These are phyloP conservation scores for Heterohyrax brucei DNA, from an alignment of 2,797 vertebrate species.

Conservation along the genomic window DNA sequence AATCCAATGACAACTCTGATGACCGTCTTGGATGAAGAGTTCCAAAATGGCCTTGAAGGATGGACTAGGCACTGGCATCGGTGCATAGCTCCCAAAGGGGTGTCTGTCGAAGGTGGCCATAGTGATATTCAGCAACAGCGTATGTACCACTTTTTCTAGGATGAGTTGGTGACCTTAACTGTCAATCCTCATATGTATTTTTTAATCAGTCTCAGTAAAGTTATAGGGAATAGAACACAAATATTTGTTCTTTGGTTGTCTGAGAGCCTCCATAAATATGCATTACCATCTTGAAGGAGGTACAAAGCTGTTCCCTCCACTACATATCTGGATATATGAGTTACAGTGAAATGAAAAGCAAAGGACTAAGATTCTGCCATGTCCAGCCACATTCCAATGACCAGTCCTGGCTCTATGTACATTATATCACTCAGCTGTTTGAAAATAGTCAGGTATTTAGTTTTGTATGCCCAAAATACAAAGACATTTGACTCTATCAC, in stretches of 20 bases:
- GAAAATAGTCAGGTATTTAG: neutral
- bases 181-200: neutral
- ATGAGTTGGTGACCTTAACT: too few species aligned
- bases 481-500: slow-evolving; percentile 86
- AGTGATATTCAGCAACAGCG: too few species aligned
- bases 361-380: neutral
- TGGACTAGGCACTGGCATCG: too few species aligned
- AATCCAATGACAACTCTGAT: too few species aligned
- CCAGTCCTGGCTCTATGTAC: neutral
- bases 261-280: neutral
- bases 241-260: neutral
- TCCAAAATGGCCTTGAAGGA: too few species aligned
- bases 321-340: neutral
- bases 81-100: too few species aligned
- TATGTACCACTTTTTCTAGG: too few species aligned
- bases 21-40: too few species aligned
- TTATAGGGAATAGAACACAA: neutral
- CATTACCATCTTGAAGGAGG: neutral
- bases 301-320: neutral
- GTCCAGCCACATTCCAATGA: neutral
- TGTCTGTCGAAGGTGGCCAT: too few species aligned
- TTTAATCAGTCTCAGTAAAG: neutral
- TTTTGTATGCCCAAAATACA: slow-evolving; percentile 78
- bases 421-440: neutral
- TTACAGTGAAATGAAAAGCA: neutral